Base-by-base conservation (phyloP, 2,888 invertebrate species). In the Nesidiocoris tenuis region DNA sequence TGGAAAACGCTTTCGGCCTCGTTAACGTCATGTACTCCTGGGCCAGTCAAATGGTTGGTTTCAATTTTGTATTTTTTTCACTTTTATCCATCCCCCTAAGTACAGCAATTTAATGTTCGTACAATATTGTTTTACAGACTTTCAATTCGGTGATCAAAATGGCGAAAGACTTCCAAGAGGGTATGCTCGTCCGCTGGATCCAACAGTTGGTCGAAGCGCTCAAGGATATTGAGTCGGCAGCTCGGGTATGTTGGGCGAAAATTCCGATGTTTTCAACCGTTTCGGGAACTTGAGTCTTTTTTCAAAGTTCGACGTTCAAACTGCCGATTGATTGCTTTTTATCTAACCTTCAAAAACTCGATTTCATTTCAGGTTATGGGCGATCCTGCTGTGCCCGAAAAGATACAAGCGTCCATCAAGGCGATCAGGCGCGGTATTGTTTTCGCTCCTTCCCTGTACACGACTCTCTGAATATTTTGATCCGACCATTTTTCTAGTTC, bases 361-460 rank as follows among this genome's bases (percentile, higher is more conserved):
- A n/a, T n/a, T n/a, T n/a, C n/a, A n/a, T n/a, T n/a, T n/a, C 25
- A 75, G 75, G 66, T 39, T 94, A 78, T 98, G 77, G 98, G 98
- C 0, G 95, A 98, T 84, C 94, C 96, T 0, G 91, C 91, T 12
- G 86, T 99, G 1, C 91, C 92, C 82, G 90, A 90, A 78, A 98
- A 97, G 86, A 98, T 98, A 95, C 93, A 96, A 84, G 94, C 95
- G 83, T 95, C 96, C 0, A 95, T 95, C 0, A 89, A 90, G 1
- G 90, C 93, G 61, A 97, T 99, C 79, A 96, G 97, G 84, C 87
- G 99, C 77, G 98, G 98, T 84, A 98, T 99, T 81, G 98, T 99
- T 0, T 99, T 99, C 83, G 95, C 98, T 21, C 96, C 96, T 25
- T 97, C 96, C 84, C 87, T 99, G 61, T 99, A 99, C 65, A 72